These are phyloP conservation scores for Heliconius melpomene DNA, from an alignment of 1,140 invertebrate species.

Conservation along the genomic window DNA sequence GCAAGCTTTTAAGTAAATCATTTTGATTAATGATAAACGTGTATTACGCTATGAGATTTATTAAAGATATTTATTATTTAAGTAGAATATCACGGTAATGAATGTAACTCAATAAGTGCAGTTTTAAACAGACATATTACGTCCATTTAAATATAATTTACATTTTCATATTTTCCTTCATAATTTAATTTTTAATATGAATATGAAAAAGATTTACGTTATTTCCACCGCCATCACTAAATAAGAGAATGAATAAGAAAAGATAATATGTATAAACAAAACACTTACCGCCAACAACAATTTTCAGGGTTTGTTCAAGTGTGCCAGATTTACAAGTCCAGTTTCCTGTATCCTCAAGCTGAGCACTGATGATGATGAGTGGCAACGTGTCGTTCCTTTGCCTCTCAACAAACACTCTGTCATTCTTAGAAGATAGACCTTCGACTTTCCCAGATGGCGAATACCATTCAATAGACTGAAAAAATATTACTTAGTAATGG, in stretches of 20 bases:
- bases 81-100: too few relatives aligned
- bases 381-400: constrained; percentile 51
- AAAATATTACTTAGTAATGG: neutral
- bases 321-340: constrained; percentile 70
- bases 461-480: constrained; percentile 66
- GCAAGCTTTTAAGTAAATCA: too few relatives aligned
- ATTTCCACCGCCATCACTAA: neutral
- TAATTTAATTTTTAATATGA: neutral
- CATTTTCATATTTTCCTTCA: neutral
- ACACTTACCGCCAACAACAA: constrained; percentile 64
- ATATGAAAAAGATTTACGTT: neutral
- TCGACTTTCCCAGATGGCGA: constrained; percentile 57
- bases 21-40: too few relatives aligned
- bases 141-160: too few relatives aligned
- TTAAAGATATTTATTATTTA: too few relatives aligned
- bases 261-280: neutral
- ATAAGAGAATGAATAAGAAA: neutral
- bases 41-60: too few relatives aligned
- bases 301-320: constrained; percentile 57
- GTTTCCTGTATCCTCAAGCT: constrained; percentile 64
- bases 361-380: constrained; percentile 62
- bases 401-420: constrained; percentile 62
- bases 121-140: too few relatives aligned
- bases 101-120: too few relatives aligned
- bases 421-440: constrained; percentile 54